Evolutionary conservation across 2,888 invertebrate species (phyloP), one percentile per base, ranked within the genome.

Genomic region (Mythimna ferrago): DNA sequence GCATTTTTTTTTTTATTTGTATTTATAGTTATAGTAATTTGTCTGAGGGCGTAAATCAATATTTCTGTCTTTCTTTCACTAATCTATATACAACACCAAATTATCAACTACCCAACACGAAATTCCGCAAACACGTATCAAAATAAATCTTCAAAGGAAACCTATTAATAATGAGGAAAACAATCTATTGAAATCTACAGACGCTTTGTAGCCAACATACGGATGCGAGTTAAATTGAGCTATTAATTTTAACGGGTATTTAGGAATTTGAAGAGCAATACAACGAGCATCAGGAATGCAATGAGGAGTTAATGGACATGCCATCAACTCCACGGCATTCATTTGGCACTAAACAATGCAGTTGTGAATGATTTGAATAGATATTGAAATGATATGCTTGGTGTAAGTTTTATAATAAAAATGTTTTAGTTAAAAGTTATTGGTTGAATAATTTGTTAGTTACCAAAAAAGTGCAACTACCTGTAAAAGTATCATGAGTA

Each of bases 211-310:
- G 74, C 78, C 76, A 77, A 73, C 72, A 72, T 67, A 84, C 82
- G 72, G 76, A 80, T 79, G 72, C 57, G 53, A 70, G 83, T 84
- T 87, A 90, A 92, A 92, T 90, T 86, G 87, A 88, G 89, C 89
- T 87, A 91, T 91, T 92, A 91, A 90, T 91, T 91, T 92, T 88
- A 91, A 91, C 89, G 86, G 82, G 88, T 91, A 88, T 88, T 92
- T 89, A 89, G 89, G 87, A 91, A 92, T 93, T 90, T 90, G 84
- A 81, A 85, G 82, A 86, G 86, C 91, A 89, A 87, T 89, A 85
- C 84, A 84, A 85, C 85, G 80, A 86, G 79, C 81, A 72, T 54
- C 56, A 85, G 86, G 89, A 89, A 90, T 91, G 88, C 88, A 82
- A 76, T 80, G 86, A 83, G 85, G 86, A 89, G 85, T 87, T 85